Conservation (phyloP, 1,140 invertebrate genomes). For the Drosophila insularis region DNA sequence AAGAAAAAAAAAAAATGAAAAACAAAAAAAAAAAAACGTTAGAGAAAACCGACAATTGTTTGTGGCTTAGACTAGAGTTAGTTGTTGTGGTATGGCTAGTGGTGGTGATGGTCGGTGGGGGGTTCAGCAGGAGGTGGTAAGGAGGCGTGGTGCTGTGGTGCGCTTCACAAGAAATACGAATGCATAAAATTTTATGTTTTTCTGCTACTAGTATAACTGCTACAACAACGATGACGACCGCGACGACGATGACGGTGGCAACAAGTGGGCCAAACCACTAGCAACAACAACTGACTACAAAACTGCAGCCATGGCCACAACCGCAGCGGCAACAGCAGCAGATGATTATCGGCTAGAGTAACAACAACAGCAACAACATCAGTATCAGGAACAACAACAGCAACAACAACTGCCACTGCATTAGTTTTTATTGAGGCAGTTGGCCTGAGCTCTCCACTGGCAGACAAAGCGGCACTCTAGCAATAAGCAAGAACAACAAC, state of each 20-base stretch:
- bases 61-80: slow-evolving; percentile 26
- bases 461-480: slow-evolving; percentile 69
- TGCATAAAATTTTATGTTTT: slow-evolving; percentile 81
- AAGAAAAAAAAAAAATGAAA: slow-evolving; percentile 4
- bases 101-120: not conserved
- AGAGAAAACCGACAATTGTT: slow-evolving; percentile 80
- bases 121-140: slow-evolving; percentile 9
- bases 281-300: slow-evolving; percentile 25
- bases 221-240: slow-evolving; percentile 47
- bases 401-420: slow-evolving; percentile 69
- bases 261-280: slow-evolving; percentile 76
- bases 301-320: slow-evolving; percentile 73
- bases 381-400: slow-evolving; percentile 32
- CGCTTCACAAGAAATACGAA: slow-evolving; percentile 78
- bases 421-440: slow-evolving; percentile 78
- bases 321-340: slow-evolving; percentile 40
- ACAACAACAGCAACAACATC: slow-evolving; percentile 20
- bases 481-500: slow-evolving; percentile 52
- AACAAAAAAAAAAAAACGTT: slow-evolving; percentile 37
- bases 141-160: slow-evolving; percentile 51
- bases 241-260: slow-evolving; percentile 70
- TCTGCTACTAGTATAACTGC: slow-evolving; percentile 68
- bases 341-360: slow-evolving; percentile 47
- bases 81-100: not conserved
- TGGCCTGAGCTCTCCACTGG: slow-evolving; percentile 54